A percentile compares a stretch with the other conserved stretches of the same genome.
These are phyloP conservation scores for Paedocypris micromegethes DNA, from an alignment of 2,797 vertebrate species.

Conservation along the genomic window DNA sequence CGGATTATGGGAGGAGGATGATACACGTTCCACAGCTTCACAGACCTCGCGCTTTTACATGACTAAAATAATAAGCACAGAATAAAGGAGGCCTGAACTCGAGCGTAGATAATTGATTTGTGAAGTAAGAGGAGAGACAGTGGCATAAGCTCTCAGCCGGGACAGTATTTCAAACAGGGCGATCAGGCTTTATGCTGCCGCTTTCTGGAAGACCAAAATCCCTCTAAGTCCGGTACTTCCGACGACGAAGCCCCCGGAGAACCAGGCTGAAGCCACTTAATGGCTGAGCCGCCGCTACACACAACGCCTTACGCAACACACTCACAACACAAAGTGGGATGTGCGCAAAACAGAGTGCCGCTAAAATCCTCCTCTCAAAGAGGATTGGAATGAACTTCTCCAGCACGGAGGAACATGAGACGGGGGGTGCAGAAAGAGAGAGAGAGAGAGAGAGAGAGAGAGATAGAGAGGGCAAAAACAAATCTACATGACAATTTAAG, in stretches of 20 bases:
- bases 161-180: slow-evolving; percentile 46
- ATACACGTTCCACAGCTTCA: slow-evolving; percentile 48
- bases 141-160: slow-evolving; percentile 50
- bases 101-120: slow-evolving; percentile 68
- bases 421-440: background rate
- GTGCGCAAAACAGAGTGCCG: slow-evolving; percentile 47
- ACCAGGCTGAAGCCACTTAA: slow-evolving; percentile 55
- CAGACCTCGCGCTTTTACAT: slow-evolving; percentile 40
- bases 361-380: slow-evolving; percentile 51
- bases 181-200: slow-evolving; percentile 48
- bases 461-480: too few relatives aligned
- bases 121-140: slow-evolving; percentile 56
- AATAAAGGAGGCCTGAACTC: slow-evolving; percentile 59
- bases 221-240: slow-evolving; percentile 52
- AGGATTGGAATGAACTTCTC: slow-evolving; percentile 39
- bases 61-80: slow-evolving; percentile 57
- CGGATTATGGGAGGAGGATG: slow-evolving; percentile 62
- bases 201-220: slow-evolving; percentile 46
- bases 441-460: background rate
- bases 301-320: slow-evolving; percentile 65
- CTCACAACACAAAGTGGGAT: slow-evolving; percentile 51
- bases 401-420: slow-evolving; percentile 29
- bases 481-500: too few relatives aligned
- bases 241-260: slow-evolving; percentile 50
- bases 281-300: slow-evolving; percentile 50